phyloP scores from a whole-genome alignment of 1,140 invertebrate species.

The Pseudomyrmex pallidus region DNA sequence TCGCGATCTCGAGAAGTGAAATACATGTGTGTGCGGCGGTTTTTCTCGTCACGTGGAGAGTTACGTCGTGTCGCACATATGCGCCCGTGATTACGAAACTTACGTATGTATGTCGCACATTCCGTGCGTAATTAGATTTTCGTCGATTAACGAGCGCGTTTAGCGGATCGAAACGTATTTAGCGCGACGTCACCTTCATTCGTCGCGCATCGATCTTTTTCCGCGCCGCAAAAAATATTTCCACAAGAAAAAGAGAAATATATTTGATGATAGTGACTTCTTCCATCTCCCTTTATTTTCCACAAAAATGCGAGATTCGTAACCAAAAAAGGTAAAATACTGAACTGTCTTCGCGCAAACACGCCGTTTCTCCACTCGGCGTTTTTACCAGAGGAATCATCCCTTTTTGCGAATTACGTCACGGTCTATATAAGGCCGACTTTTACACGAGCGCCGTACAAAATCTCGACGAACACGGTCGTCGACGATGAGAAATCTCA shows the following conservation, averaged over 20 bases:
- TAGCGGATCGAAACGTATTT: not conserved
- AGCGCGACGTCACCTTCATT: not conserved
- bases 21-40: slow-evolving; percentile 10
- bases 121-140: slow-evolving; percentile 2
- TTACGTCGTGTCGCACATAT: slow-evolving; percentile 44
- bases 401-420: not conserved
- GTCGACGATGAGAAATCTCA: not conserved
- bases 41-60: slow-evolving; percentile 20
- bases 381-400: not conserved
- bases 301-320: too few relatives aligned
- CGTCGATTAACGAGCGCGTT: not conserved
- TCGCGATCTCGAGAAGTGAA: slow-evolving; percentile 38
- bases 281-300: too few relatives aligned
- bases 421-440: not conserved
- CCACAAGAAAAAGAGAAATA: too few relatives aligned
- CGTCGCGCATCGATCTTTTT: not conserved
- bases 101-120: slow-evolving; percentile 1
- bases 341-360: not conserved
- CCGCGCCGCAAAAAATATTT: too few relatives aligned
- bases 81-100: slow-evolving; percentile 24
- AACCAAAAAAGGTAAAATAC: not conserved
- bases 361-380: not conserved
- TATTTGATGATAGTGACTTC: too few relatives aligned
- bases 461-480: not conserved
- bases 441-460: not conserved